Evolutionary conservation across 2,113 vertebrate species (phyloP), one percentile per base, ranked within the genome.

Genomic region (Rhinoderma darwinii): DNA sequence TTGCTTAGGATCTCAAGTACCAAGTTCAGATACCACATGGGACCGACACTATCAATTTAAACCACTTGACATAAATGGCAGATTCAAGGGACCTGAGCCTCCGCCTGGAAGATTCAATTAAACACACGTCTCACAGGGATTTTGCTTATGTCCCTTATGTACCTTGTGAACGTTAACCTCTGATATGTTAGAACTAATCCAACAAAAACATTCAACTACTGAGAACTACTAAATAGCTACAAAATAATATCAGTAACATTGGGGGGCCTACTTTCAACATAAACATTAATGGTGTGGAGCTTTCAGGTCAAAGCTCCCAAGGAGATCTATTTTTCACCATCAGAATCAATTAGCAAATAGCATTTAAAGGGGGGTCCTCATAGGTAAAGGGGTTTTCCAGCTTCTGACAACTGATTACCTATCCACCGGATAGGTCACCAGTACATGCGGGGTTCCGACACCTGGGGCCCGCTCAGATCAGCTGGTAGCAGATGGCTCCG

Each of bases 21-120:
- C 4, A 27, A 73, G 84, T 25, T 20, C 25, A 41, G 35, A 81
- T 56, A 41, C 50, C 86, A 75, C 86, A 82, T 47, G 86, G 79
- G 86, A 87, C 18, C 11, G 35, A 25, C 56, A 70, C 86, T 66
- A 87, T 75, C 70, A 87, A 87, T 87, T 87, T 61, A 82, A 87
- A 82, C 25, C 86, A 87, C 50, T 87, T 87, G 77, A 81, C 77
- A 82, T 50, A 81, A 86, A 74, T 73, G 51, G 77, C 56, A 78
- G 84, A 43, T 75, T 75, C 35, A 43, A 44, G 50, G 68, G 68
- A 87, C 20, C 10, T 20, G 4, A 73, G 66, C 41, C 74, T 78
- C 74, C 72, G 20, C 56, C 74, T 61, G 43, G 0, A 43, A 61
- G 70, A 56, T 82, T 82, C 70, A 87, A 82, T 82, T 82, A 87